Conservation (phyloP, 2,888 invertebrate species). For the Drosophila kambysellisi region DNA sequence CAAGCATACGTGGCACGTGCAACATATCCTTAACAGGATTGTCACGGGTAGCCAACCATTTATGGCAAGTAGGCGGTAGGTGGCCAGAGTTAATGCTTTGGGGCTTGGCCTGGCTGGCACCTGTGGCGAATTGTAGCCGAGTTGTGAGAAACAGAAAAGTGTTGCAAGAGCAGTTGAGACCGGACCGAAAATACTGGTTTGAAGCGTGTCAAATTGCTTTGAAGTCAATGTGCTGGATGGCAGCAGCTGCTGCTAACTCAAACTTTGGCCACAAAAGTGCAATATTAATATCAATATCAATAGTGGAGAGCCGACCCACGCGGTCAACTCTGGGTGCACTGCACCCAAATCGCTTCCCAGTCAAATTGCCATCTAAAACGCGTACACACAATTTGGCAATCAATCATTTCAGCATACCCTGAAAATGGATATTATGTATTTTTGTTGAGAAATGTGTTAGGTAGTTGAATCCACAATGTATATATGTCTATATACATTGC, state of each 20-base stretch:
- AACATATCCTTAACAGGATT: slow-evolving; percentile 27
- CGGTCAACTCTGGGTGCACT: slow-evolving; percentile 36
- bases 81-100: slow-evolving; percentile 5
- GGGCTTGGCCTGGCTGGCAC: slow-evolving; percentile 43
- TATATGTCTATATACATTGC: neutral
- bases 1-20: slow-evolving; percentile 47
- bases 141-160: slow-evolving; percentile 44
- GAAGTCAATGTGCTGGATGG: slow-evolving; percentile 45
- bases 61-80: slow-evolving; percentile 1
- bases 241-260: slow-evolving; percentile 34
- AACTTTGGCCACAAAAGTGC: slow-evolving; percentile 49
- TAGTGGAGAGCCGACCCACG: slow-evolving; percentile 43
- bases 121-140: slow-evolving; percentile 56
- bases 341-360: slow-evolving; percentile 69
- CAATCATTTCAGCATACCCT: slow-evolving; percentile 56
- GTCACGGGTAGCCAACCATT: slow-evolving; percentile 10
- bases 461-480: neutral
- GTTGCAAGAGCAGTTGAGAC: slow-evolving; percentile 66
- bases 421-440: neutral
- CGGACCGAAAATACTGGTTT: slow-evolving; percentile 59
- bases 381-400: slow-evolving; percentile 49
- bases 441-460: neutral
- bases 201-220: slow-evolving; percentile 68
- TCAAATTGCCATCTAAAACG: slow-evolving; percentile 46
- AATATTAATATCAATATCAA: slow-evolving; percentile 60